Base-by-base conservation (phyloP, 2,797 vertebrate genomes). In the Ispidina lecontei region DNA sequence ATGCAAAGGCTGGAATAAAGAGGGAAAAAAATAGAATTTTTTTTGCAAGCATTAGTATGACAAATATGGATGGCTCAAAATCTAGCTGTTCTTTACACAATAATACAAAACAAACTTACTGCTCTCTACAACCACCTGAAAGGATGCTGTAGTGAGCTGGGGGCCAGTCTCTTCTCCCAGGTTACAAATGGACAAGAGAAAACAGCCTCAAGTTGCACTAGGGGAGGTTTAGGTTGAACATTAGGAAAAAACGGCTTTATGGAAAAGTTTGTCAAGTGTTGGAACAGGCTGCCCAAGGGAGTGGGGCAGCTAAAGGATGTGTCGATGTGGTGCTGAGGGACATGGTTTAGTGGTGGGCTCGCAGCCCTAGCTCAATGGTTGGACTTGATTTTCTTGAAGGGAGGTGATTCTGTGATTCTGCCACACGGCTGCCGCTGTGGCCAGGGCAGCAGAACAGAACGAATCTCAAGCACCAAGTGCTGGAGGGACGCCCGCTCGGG, bases 401-500 rank as follows among this genome's bases (percentile, higher is more conserved):
- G 0, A 9, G 7, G 14, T 10, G 6, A 4, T 21, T 1, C 20
- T 0, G 21, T 0, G 21, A 16, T 18, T 52, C 31, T 15, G 16
- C 8, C 13, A 54, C 62, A 14, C 25, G n/a, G 19, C 26, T 3
- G 14, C 20, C 20, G 21, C 51, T 19, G 43, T 4, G 2, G 51
- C 39, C 44, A 8, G 12, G 11, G 21, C 10, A 7, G 51, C 29
- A 19, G 6, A 49, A 16, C 8, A 5, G 20, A 17, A 25, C 8
- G 6, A 26, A 23, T 9, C 6, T 8, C n/a, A 46, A 9, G 7
- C 26, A 10, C 2, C 7, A 19, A 37, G 7, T 3, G 14, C 9
- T 0, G 5, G 10, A n/a, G 7, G 4, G 8, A 10, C 2, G 3
- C 6, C 37, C 7, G 3, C 3, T 18, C 3, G 11, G 4, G 1